Percentiles rank a stretch among this genome's conserved stretches.
Conservation (phyloP, 2,113 vertebrate genomes). For the Dasypus novemcinctus region DNA sequence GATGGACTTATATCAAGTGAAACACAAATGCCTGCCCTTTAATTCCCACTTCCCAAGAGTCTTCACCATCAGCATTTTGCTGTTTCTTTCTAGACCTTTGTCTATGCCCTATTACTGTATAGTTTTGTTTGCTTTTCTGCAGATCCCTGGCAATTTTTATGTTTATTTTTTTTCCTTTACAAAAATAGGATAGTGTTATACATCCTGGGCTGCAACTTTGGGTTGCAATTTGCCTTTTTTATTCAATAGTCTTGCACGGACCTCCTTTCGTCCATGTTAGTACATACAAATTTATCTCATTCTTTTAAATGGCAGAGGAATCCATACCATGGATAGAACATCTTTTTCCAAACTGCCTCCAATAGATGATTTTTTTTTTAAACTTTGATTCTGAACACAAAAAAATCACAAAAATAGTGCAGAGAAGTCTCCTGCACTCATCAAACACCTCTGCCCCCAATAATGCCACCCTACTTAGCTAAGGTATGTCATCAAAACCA, state of each 20-base stretch:
- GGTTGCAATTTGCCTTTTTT: not conserved
- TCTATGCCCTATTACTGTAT: not conserved
- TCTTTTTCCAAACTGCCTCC: not conserved
- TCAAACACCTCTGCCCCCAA: not conserved
- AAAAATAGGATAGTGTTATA: not conserved
- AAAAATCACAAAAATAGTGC: not conserved
- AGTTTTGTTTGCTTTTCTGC: not conserved
- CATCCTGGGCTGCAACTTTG: not conserved
- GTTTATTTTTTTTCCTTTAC: not conserved
- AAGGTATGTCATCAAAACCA: not conserved
- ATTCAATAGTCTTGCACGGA: not conserved
- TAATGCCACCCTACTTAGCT: not conserved
- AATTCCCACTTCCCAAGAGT: not conserved
- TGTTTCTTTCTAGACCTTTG: not conserved
- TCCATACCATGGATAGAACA: not conserved
- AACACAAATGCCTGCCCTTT: no score
- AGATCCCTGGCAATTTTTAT: not conserved
- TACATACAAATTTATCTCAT: not conserved
- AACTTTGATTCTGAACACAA: not conserved
- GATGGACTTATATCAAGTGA: accelerated
- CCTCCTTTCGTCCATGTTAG: not conserved
- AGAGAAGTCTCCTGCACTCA: not conserved
- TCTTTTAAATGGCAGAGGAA: not conserved
- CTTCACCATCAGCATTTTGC: not conserved
- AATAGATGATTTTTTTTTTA: no score